Percentiles rank a stretch among this genome's conserved stretches.
Evolutionary conservation across 2,888 invertebrate species (phyloP).

Genomic region (Trichogramma evanescens): DNA sequence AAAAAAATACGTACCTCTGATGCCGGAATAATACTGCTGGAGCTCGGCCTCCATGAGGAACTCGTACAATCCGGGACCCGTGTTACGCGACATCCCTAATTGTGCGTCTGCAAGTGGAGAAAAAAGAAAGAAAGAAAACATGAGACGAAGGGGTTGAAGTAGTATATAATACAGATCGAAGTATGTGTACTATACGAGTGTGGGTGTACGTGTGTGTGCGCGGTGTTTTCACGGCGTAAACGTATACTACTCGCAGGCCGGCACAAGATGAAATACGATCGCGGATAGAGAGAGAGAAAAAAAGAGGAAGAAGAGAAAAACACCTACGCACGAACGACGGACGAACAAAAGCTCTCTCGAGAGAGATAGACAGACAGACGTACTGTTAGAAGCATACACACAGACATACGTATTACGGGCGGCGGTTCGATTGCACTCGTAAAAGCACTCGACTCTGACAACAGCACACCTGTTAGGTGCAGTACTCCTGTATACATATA

Average conservation of each 20-base stretch:
- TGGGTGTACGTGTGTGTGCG: too few relatives aligned
- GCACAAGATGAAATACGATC: neutral
- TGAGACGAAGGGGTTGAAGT: neutral
- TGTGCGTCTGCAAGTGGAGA: constrained; percentile 36
- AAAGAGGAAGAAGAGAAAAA: neutral
- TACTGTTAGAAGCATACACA: too few relatives aligned
- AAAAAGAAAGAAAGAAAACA: neutral
- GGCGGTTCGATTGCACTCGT: too few relatives aligned
- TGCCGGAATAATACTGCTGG: constrained; percentile 75
- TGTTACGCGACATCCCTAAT: constrained; percentile 43
- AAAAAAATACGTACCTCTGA: constrained; percentile 34
- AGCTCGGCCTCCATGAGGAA: constrained; percentile 92
- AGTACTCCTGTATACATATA: too few relatives aligned
- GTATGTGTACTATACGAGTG: too few relatives aligned
- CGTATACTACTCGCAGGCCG: neutral
- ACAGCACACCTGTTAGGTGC: too few relatives aligned
- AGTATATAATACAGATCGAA: neutral
- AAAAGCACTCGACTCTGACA: too few relatives aligned
- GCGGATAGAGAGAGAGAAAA: neutral
- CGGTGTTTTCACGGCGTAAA: neutral
- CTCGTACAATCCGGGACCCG: constrained; percentile 69
- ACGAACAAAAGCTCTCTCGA: too few relatives aligned
- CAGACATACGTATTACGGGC: too few relatives aligned
- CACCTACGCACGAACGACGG: too few relatives aligned
- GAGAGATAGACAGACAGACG: too few relatives aligned